phyloP scores from a whole-genome alignment of 2,113 vertebrate species.

The Strigops habroptila region DNA sequence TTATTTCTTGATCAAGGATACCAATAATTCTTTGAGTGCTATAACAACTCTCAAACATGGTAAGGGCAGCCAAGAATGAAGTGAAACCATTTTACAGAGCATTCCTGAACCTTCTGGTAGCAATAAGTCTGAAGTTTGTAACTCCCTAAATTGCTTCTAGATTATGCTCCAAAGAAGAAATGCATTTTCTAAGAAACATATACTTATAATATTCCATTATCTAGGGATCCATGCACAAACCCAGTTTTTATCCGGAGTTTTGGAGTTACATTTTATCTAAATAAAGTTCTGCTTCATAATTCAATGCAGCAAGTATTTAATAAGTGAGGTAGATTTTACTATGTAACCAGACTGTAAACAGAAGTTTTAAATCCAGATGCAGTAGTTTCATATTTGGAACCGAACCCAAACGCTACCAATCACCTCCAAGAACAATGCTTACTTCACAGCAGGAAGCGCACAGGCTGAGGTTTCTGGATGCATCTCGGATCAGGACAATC shows the following conservation, averaged over 20 bases:
- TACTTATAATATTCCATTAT: neutral
- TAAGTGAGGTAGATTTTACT: neutral
- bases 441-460: neutral
- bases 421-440: neutral
- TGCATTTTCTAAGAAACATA: neutral
- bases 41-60: neutral
- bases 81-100: neutral
- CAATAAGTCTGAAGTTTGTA: neutral
- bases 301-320: neutral
- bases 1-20: neutral
- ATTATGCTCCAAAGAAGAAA: neutral
- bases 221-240: neutral
- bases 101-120: neutral
- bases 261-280: neutral
- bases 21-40: neutral
- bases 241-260: neutral
- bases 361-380: neutral
- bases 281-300: neutral
- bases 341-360: neutral
- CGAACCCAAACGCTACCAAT: neutral
- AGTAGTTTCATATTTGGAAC: neutral
- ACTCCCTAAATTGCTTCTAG: neutral
- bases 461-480: neutral
- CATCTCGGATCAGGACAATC: neutral
- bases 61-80: neutral